Conservation (phyloP, 2,113 vertebrate genomes). For the Laticauda laticaudata region DNA sequence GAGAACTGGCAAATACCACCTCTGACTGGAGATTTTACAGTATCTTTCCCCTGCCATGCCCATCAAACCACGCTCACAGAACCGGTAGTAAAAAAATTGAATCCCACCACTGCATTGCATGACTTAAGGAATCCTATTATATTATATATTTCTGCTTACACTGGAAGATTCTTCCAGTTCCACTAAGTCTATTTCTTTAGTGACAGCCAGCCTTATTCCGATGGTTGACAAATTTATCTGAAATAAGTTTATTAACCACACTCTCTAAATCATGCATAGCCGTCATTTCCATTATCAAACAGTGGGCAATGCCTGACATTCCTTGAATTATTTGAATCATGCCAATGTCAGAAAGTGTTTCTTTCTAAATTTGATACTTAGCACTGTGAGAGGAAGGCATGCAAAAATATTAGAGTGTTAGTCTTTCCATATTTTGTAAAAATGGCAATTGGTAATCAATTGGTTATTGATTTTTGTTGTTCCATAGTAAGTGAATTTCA, state of each 20-base stretch:
- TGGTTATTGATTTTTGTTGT: background rate
- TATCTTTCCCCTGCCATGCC: too few relatives aligned
- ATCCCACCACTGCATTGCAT: background rate
- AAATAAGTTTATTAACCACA: constrained; percentile 38
- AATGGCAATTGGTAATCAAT: background rate
- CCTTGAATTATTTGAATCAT: background rate
- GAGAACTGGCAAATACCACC: too few relatives aligned
- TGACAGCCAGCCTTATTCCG: constrained; percentile 32
- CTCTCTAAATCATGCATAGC: constrained; percentile 13
- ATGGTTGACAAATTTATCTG: background rate
- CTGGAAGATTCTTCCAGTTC: constrained; percentile 20
- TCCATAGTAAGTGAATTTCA: background rate
- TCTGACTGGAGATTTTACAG: too few relatives aligned
- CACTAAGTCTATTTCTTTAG: constrained; percentile 30
- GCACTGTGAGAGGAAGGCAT: background rate
- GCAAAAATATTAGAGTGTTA: background rate
- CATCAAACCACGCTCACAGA: too few relatives aligned
- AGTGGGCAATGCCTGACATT: background rate
- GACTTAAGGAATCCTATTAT: constrained; percentile 43
- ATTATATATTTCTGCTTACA: background rate
- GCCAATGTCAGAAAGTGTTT: background rate
- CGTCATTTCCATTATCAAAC: background rate
- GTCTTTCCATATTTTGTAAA: background rate
- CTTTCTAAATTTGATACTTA: background rate
- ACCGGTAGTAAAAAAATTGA: too few relatives aligned